These are phyloP conservation scores for Ganaspis sp. DNA, from an alignment of 1,140 invertebrate genomes.

Conservation along the genomic window DNA sequence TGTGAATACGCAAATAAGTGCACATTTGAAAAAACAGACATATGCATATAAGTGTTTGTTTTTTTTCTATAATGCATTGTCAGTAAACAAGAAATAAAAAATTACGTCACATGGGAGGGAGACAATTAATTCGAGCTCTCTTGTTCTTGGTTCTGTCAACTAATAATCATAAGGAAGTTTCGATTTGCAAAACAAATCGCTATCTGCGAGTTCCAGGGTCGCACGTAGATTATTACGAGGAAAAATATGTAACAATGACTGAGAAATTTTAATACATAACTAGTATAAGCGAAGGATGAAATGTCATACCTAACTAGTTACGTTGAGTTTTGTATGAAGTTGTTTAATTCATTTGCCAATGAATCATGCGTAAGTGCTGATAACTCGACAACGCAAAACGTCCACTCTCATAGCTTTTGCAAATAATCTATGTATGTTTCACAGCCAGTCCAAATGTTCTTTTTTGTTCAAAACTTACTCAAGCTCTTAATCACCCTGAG, in stretches of 20 bases:
- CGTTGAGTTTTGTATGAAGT: constrained; percentile 24
- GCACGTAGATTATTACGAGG: not conserved
- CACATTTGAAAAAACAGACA: not conserved
- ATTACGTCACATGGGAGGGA: not conserved
- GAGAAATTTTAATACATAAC: constrained; percentile 21
- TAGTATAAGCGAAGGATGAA: constrained; percentile 31
- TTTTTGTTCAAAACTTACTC: constrained; percentile 54
- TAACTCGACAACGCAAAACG: constrained; percentile 42
- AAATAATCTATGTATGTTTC: constrained; percentile 54
- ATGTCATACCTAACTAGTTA: constrained; percentile 46
- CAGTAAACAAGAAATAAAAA: constrained; percentile 15
- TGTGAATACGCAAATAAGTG: not conserved
- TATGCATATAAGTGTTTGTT: not conserved
- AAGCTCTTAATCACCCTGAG: constrained; percentile 51
- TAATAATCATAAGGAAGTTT: constrained; percentile 29
- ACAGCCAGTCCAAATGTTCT: constrained; percentile 49
- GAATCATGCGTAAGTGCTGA: constrained; percentile 36
- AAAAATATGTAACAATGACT: constrained; percentile 27
- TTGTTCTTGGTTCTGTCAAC: constrained; percentile 7
- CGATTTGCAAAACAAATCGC: constrained; percentile 26
- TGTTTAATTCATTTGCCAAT: constrained; percentile 50
- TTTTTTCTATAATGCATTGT: not conserved
- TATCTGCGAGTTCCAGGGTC: not conserved
- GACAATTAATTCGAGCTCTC: constrained; percentile 18
- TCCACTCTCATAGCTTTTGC: constrained; percentile 40